A percentile compares a stretch with the other conserved stretches of the same genome.
Evolutionary conservation across 2,888 invertebrate species (phyloP).

Genomic region (Pemphredon lugubris): DNA sequence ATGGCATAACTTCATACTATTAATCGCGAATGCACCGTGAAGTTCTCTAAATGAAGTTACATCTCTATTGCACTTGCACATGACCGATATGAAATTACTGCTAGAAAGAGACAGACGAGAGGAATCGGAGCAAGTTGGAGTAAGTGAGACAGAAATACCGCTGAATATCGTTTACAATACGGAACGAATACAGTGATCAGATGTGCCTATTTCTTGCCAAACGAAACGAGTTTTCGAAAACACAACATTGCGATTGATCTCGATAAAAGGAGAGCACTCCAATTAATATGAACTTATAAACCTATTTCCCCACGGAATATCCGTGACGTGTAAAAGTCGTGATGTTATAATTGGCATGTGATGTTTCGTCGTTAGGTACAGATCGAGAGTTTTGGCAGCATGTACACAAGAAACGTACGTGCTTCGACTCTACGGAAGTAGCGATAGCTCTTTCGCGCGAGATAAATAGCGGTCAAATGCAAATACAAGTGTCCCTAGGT

Average conservation of each 20-base stretch:
- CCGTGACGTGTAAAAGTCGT: neutral
- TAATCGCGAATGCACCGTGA: neutral
- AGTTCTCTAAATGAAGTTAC: constrained; percentile 21
- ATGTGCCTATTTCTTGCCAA: neutral
- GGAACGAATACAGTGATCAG: neutral
- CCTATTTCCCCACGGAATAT: neutral
- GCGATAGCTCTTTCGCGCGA: constrained; percentile 1
- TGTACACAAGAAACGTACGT: neutral
- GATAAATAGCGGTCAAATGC: constrained; percentile 33
- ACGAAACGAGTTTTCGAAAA: neutral
- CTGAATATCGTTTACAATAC: too few relatives aligned
- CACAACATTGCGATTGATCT: too few relatives aligned
- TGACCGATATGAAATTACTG: neutral
- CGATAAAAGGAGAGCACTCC: too few relatives aligned
- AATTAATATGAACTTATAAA: neutral
- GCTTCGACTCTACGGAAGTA: constrained; percentile 9
- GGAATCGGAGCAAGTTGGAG: neutral
- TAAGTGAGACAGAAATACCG: neutral
- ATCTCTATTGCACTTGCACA: neutral
- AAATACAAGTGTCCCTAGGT: constrained; percentile 50
- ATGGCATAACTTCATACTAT: constrained; percentile 30
- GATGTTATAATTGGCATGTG: too few relatives aligned
- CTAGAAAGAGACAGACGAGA: constrained; percentile 7
- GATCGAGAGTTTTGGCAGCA: neutral
- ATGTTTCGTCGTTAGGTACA: neutral